Base-by-base conservation (phyloP, 2,113 vertebrate species). In the Sebastes schlegelii region DNA sequence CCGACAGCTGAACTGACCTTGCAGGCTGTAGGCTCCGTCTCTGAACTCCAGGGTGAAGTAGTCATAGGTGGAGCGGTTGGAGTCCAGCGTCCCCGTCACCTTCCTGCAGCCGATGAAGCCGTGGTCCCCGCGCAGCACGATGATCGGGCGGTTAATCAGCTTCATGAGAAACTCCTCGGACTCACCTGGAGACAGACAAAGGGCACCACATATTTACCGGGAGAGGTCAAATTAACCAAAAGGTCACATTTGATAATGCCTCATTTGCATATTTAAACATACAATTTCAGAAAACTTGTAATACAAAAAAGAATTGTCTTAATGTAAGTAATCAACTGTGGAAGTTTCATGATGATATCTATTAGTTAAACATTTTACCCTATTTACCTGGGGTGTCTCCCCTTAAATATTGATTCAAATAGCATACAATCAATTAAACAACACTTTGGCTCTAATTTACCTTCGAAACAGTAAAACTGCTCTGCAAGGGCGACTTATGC, bases 101-200 rank as follows among this genome's bases (percentile, higher is more conserved):
- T 97, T 99, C 79, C 98, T 97, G 95, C 98, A 99, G 80, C 97
- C 98, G 0, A 99, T 99, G 94, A 99, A 99, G 85, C 98, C 98
- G 0, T 99, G 98, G 77, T 99, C 98, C 0, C 98, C 98, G 0
- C 98, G 97, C 79, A 99, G 95, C 74, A 99, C 98, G 0, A 99
- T 98, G 90, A 99, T 97, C 2, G 98, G 98, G 4, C 98, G 95
- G 94, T 99, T 99, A 79, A 99, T 99, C 84, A 99, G 96, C 93
- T 99, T 99, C 98, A 99, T 99, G 91, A 99, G 91, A 2, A 99
- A 99, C 79, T 97, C 94, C 90, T 99, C 98, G 0, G 96, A 95
- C 89, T 99, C 97, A 0, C 97, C 98, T 99, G 85, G 0, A 48
- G 40, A 82, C 23, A 46, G 4, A 71, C 5, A 14, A 23, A n/a